phyloP scores from a whole-genome alignment of 1,140 invertebrate genomes.

The Caerostris extrusa region DNA sequence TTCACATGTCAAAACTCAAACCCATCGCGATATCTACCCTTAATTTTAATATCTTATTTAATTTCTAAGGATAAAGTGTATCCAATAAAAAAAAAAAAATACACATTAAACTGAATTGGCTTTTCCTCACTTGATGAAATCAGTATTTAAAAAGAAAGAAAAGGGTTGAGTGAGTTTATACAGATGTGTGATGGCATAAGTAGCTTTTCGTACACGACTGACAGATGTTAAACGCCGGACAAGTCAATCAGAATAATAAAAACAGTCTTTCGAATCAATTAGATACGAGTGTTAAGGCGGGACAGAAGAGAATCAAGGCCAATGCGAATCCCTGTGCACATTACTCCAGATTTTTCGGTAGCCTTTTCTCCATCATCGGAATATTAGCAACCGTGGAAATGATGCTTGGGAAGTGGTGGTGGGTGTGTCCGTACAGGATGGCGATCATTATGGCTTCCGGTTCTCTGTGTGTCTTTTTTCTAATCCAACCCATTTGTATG shows the following conservation, averaged over 20 bases:
- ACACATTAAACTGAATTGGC: background rate
- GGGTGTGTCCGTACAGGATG: slow-evolving; percentile 71
- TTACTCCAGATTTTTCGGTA: slow-evolving; percentile 22
- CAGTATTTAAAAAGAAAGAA: background rate
- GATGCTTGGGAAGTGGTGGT: slow-evolving; percentile 12
- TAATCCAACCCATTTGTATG: slow-evolving; percentile 67
- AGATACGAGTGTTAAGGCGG: background rate
- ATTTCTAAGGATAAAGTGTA: background rate
- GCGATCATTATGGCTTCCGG: slow-evolving; percentile 75
- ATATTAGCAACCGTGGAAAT: background rate
- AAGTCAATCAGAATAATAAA: slow-evolving; percentile 12
- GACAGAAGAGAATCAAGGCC: slow-evolving; percentile 13
- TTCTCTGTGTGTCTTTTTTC: slow-evolving; percentile 37
- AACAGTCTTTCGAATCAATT: slow-evolving; percentile 1
- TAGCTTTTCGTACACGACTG: background rate
- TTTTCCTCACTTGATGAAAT: background rate
- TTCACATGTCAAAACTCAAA: no score
- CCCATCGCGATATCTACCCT: no score
- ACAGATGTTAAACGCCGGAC: slow-evolving; percentile 18
- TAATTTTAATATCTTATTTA: no score
- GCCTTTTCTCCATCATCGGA: background rate
- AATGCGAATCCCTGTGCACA: slow-evolving; percentile 12
- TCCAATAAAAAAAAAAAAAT: background rate
- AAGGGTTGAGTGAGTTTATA: background rate
- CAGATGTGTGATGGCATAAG: slow-evolving; percentile 6